Base-by-base conservation (phyloP, 37 sponge, comb jelly and placozoan genomes). In the Beroe forskalii region DNA sequence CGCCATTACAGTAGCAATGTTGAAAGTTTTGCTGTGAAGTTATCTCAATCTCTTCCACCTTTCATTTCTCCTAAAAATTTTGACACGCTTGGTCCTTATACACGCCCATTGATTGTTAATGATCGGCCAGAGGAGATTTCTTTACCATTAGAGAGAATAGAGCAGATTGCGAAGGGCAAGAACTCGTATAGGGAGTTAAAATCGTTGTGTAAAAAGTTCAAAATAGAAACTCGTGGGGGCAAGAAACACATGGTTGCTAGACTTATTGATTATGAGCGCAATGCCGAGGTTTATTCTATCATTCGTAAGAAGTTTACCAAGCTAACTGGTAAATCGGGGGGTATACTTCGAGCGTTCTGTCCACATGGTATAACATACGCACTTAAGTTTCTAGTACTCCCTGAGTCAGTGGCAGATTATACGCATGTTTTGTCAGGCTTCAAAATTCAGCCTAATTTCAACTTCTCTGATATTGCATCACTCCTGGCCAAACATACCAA, bases 211-310 rank as follows among this genome's bases (percentile, higher is more conserved):
- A 36, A 72, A 4, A 30, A 23, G 30, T 32, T 72, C 8, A 4
- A 72, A 17, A 72, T 72, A 36, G 75, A 72, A 4, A 72, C 75
- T 32, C 40, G 40, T 35, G 75, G 75, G 3, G 75, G 75, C 37
- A n/a, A n/a, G n/a, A n/a, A n/a, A n/a, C n/a, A n/a, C n/a, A n/a
- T n/a, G n/a, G n/a, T n/a, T n/a, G n/a, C 37, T 3, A 23, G 75
- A 30, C 39, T 72, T 3, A 72, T 33, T 8, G 40, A 32, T 1
- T 4, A 32, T 3, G 37, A 37, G 25, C 28, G 66, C 25, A 63
- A 63, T 63, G n/a, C 66, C 22, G 38, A 72, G 35, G 38, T 72
- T 27, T 72, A 33, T 72, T 72, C 75, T 9, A 39, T 38, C 31
- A 32, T 72, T 72, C 8, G 40, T 4, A 72, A 72, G 40, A 72